Base-by-base conservation (phyloP, 2,113 vertebrate species). In the Salminus brasiliensis region DNA sequence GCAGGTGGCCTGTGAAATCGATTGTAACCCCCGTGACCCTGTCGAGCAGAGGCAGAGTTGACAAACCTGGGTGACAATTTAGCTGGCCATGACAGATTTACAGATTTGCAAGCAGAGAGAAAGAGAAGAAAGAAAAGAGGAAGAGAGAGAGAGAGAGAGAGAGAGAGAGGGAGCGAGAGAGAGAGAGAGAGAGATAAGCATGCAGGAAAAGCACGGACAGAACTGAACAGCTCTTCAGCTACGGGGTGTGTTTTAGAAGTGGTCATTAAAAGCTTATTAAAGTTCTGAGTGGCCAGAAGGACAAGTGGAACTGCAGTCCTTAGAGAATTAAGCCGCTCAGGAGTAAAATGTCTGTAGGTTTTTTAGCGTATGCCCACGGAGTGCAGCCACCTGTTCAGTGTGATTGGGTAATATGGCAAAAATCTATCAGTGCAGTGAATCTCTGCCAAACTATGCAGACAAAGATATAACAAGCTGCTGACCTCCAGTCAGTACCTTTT, bases 1-100 rank as follows among this genome's bases (percentile, higher is more conserved):
- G 94, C 96, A 98, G 97, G 97, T 97, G 97, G 96, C 95, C 96
- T 96, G 90, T 93, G 93, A 96, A 98, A 97, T 98, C 96, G 95
- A 97, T 96, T 92, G 93, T 96, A 95, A 98, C 97, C 97, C 97
- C 92, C 82, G 87, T 94, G 95, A 97, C 96, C 96, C 92, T 96
- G 96, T 97, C 95, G 95, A 94, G 93, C 88, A 86, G 92, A 95
- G 92, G 91, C 93, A 93, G 87, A 88, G 91, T 91, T 92, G 93
- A 92, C 92, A 93, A 93, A 49, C 92, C 93, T 90, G 94, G 94
- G 92, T 81, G 90, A 94, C 93, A 93, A 91, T 94, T 96, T 98
- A 97, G 94, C 91, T 91, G 94, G 93, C 93, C 90, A 90, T 94
- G 96, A 97, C 96, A 96, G 95, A 94, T 95, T 93, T 94, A 92